Conservation (phyloP, 2,888 invertebrate genomes). For the Lumbricus terrestris region DNA sequence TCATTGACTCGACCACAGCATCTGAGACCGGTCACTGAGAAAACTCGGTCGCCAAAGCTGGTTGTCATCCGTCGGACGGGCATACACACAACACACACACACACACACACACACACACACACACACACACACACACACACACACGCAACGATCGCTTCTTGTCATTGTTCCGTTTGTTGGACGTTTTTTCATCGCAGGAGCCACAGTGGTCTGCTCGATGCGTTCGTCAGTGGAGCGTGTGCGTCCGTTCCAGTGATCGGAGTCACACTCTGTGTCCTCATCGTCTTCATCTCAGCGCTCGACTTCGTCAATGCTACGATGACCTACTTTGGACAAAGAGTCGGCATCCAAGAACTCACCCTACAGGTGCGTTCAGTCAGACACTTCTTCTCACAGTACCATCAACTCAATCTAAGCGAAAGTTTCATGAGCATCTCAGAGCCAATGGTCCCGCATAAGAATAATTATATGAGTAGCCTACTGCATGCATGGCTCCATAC, state of each 20-base stretch:
- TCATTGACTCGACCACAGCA: too few species aligned
- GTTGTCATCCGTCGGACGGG: too few species aligned
- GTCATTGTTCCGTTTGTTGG: not conserved
- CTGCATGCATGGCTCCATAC: too few species aligned
- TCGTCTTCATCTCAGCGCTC: constrained; percentile 31
- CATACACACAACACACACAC: too few species aligned
- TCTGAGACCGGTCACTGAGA: too few species aligned
- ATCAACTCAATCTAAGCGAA: not conserved
- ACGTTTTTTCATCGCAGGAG: not conserved
- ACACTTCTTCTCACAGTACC: not conserved
- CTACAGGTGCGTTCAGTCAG: constrained; percentile 29
- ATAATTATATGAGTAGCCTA: too few species aligned
- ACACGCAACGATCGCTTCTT: not conserved
- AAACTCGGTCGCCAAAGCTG: too few species aligned
- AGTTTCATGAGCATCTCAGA: too few species aligned
- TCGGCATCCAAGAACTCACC: constrained; percentile 31
- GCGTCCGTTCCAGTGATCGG: constrained; percentile 33
- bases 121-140: too few species aligned
- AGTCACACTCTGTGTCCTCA: constrained; percentile 44
- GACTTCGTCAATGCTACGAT: constrained; percentile 33
- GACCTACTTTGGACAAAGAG: constrained; percentile 35
- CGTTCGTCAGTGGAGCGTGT: constrained; percentile 31
- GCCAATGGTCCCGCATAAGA: too few species aligned
- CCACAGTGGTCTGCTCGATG: constrained; percentile 16
- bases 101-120: too few species aligned